Evolutionary conservation across 2,113 vertebrate species (phyloP), one percentile per base, ranked within the genome.

Genomic region (Lontra canadensis): DNA sequence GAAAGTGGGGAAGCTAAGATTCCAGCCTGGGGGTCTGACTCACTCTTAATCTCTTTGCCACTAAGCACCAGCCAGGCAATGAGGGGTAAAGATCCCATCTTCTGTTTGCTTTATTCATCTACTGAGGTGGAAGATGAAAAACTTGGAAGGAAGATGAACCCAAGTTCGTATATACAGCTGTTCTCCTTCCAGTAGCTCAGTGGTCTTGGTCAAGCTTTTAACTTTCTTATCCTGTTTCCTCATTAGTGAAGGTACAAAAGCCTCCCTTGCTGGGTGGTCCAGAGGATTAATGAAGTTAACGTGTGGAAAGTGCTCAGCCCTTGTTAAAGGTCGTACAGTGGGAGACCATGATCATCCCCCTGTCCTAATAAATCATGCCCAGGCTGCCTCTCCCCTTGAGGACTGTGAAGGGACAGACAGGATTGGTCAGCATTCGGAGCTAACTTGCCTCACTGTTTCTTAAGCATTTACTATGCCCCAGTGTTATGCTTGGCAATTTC

Each of bases 351-450:
- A 3, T 21, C 79, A 23, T 18, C 18, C 49, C 7, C 3, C 18
- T 47, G 23, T 84, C 84, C 26, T 26, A 31, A 8, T 21, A 21
- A 69, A 3, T 13, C 7, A 5, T 6, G 7, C 20, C 26, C 20
- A 59, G 76, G 57, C 20, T 0, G 1, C 0, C 0, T 23, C 84
- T 88, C n/a, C 7, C 90, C 18, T 85, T 18, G 4, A 21, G 44
- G 65, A 11, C n/a, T 3, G 0, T 4, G 14, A 90, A 31, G 12
- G 3, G 17, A 76, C 7, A 12, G 11, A 2, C 1, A 29, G 11
- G 44, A 4, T 3, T 1, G 25, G 20, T 3, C 39, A 29, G 4
- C 42, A 3, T 44, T 49, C 73, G 36, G 36, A 55, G 61, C n/a
- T 18, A 14, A 0, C 21, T n/a, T 7, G 7, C 36, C 10, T 52